Percentiles rank a stretch among this genome's conserved stretches.
phyloP scores from a whole-genome alignment of 2,113 vertebrate genomes.

The Larimichthys polyactis region DNA sequence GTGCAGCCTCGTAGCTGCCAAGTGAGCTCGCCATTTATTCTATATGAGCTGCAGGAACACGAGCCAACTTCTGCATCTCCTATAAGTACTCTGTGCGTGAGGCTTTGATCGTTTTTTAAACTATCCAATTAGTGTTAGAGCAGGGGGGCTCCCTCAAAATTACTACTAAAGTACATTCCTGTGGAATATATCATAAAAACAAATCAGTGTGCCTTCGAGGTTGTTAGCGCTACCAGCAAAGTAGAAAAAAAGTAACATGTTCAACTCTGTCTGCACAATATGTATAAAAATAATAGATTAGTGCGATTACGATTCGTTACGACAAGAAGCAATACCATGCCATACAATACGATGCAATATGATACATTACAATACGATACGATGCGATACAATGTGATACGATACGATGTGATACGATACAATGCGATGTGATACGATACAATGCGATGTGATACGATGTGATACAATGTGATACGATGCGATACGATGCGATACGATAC shows the following conservation, averaged over 20 bases:
- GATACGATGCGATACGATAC: no score
- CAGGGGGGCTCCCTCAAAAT: background rate
- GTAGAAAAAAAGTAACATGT: background rate
- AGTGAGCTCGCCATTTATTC: conserved; percentile 14
- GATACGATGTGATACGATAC: no score
- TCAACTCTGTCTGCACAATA: background rate
- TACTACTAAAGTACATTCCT: background rate
- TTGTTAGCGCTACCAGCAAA: background rate
- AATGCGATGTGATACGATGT: no score
- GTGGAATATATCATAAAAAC: background rate
- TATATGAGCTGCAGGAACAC: background rate
- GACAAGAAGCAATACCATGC: no score
- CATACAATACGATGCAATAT: no score
- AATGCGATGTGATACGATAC: no score
- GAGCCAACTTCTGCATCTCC: background rate
- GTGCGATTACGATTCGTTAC: no score
- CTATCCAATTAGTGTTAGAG: background rate
- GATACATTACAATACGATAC: no score
- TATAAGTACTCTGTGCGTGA: conserved; percentile 1
- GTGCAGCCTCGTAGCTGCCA: conserved; percentile 23
- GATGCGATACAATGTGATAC: no score
- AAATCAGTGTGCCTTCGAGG: background rate
- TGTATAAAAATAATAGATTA: background rate
- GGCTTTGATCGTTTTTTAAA: background rate
- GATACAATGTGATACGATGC: no score